A percentile compares a stretch with the other conserved stretches of the same genome.
These are phyloP conservation scores for Drosophila tanythrix DNA, from an alignment of 2,888 invertebrate genomes.

Conservation along the genomic window DNA sequence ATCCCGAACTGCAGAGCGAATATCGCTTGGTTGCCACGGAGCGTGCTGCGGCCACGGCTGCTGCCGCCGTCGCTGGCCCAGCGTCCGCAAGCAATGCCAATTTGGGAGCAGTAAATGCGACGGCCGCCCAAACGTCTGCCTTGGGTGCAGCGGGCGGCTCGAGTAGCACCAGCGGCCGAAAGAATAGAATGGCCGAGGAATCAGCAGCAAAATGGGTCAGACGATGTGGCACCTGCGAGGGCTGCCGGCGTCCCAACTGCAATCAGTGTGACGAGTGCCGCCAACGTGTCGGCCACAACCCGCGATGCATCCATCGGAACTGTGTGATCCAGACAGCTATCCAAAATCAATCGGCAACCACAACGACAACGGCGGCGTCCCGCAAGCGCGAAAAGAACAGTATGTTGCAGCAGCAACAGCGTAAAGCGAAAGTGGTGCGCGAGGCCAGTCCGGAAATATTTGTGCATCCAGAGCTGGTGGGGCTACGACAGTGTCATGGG, in stretches of 20 bases:
- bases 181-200: conserved; percentile 39
- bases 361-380: conserved; percentile 28
- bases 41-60: conserved; percentile 49
- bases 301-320: conserved; percentile 86
- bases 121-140: conserved; percentile 15
- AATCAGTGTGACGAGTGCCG: conserved; percentile 83
- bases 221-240: conserved; percentile 91
- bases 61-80: conserved; percentile 20
- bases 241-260: conserved; percentile 86
- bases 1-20: conserved; percentile 90
- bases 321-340: conserved; percentile 81
- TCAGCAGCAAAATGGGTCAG: conserved; percentile 58
- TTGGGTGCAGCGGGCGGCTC: neutral
- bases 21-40: conserved; percentile 83
- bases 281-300: conserved; percentile 83
- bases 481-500: conserved; percentile 94
- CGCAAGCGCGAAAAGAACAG: conserved; percentile 75
- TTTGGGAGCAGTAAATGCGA: conserved; percentile 19
- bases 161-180: neutral
- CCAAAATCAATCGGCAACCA: neutral
- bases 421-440: conserved; percentile 76
- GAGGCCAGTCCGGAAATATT: conserved; percentile 82
- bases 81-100: conserved; percentile 9
- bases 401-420: conserved; percentile 55
- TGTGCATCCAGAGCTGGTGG: conserved; percentile 86